Evolutionary conservation across 2,888 invertebrate species (phyloP).

Genomic region (Lumbricus terrestris): DNA sequence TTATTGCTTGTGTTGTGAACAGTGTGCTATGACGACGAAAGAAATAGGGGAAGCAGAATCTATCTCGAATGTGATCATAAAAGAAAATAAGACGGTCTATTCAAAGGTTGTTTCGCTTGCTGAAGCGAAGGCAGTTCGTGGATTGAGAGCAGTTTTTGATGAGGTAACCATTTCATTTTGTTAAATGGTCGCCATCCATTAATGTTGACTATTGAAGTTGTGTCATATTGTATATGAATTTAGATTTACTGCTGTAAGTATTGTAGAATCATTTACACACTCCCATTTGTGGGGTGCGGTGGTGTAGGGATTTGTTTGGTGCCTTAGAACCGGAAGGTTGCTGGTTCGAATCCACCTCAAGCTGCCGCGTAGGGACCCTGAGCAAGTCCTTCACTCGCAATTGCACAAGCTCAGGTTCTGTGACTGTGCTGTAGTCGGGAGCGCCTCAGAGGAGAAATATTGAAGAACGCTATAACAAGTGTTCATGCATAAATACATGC

Average conservation of each 20-base stretch:
- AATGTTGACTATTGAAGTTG: background rate
- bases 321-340: no score
- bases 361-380: no score
- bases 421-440: no score
- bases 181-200: background rate
- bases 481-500: no score
- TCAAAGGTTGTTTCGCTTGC: slow-evolving; percentile 81
- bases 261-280: no score
- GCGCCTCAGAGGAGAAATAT: no score
- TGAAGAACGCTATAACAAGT: no score
- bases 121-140: slow-evolving; percentile 76
- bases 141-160: slow-evolving; percentile 87
- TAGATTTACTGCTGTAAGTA: background rate
- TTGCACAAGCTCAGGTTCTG: no score
- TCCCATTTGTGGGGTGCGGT: no score
- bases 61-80: slow-evolving; percentile 74
- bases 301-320: no score
- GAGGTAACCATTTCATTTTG: slow-evolving; percentile 64
- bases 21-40: slow-evolving; percentile 78
- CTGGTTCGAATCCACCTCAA: no score
- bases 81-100: slow-evolving; percentile 76
- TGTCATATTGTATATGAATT: background rate
- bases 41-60: slow-evolving; percentile 86
- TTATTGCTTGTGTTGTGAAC: background rate
- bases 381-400: no score